phyloP scores from a whole-genome alignment of 2,113 vertebrate genomes.

The Piaya cayana region DNA sequence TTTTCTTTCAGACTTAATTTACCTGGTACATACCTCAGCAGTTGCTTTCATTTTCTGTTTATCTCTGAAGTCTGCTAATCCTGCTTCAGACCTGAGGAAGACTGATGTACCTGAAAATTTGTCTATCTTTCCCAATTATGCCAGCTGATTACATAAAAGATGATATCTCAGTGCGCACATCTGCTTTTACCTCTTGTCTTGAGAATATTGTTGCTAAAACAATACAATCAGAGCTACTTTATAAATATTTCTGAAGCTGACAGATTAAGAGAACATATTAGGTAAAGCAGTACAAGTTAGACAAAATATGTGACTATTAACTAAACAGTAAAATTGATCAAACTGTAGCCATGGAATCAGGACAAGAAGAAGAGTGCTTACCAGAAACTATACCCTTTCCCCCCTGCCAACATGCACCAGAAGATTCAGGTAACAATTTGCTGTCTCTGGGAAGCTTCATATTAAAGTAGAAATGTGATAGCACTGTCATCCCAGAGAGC shows the following conservation, averaged over 20 bases:
- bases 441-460: neutral
- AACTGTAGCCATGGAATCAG: neutral
- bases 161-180: neutral
- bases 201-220: neutral
- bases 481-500: neutral
- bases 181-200: neutral
- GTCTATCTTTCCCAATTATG: neutral
- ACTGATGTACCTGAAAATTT: neutral
- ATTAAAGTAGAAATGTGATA: neutral
- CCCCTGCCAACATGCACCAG: neutral
- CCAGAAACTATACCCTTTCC: no score
- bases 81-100: neutral
- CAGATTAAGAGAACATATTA: neutral
- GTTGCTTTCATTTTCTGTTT: neutral
- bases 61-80: neutral
- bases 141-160: neutral
- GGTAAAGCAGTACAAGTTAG: neutral
- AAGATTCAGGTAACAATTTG: neutral
- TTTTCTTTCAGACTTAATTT: neutral
- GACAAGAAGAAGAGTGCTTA: neutral
- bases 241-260: neutral
- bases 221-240: neutral
- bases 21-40: neutral
- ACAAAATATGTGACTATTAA: neutral
- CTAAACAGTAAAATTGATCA: neutral